These are phyloP conservation scores for Muricea muricata DNA, from an alignment of 92 coral and sea anemone species.

Conservation along the genomic window DNA sequence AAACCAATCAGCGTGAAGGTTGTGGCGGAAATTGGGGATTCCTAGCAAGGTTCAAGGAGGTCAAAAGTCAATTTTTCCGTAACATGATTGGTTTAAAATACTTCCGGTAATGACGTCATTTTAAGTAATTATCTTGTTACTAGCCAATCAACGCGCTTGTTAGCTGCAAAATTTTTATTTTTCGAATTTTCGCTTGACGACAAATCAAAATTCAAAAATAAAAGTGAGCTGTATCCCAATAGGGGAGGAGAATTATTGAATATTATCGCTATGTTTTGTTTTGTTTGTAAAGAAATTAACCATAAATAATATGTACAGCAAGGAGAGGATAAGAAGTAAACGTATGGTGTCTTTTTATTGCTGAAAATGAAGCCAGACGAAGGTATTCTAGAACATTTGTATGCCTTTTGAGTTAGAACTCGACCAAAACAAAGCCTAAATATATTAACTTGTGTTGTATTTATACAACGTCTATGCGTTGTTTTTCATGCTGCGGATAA, in stretches of 20 bases:
- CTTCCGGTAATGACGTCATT: conserved; percentile 2
- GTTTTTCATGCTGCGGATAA: background rate
- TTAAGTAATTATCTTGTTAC: background rate
- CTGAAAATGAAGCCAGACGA: conserved; percentile 25
- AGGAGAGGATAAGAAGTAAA: background rate
- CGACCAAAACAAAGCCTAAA: background rate
- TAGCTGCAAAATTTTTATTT: background rate
- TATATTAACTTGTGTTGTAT: too few relatives aligned
- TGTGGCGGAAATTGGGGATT: too few relatives aligned
- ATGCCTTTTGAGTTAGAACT: background rate
- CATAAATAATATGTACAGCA: background rate
- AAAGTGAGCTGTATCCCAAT: background rate
- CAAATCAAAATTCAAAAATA: conserved; percentile 8
- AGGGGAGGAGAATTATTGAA: background rate
- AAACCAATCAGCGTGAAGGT: too few relatives aligned
- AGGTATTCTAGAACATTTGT: background rate
- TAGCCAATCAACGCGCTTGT: background rate
- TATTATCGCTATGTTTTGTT: background rate
- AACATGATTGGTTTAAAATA: background rate
- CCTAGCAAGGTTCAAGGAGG: background rate
- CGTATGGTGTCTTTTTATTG: background rate
- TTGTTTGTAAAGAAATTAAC: background rate
- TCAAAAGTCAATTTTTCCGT: background rate
- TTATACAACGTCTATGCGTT: background rate
- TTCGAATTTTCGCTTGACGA: conserved; percentile 37